Conservation (phyloP, 2,797 vertebrate genomes). For the Lepidocolaptes lacrymiger region DNA sequence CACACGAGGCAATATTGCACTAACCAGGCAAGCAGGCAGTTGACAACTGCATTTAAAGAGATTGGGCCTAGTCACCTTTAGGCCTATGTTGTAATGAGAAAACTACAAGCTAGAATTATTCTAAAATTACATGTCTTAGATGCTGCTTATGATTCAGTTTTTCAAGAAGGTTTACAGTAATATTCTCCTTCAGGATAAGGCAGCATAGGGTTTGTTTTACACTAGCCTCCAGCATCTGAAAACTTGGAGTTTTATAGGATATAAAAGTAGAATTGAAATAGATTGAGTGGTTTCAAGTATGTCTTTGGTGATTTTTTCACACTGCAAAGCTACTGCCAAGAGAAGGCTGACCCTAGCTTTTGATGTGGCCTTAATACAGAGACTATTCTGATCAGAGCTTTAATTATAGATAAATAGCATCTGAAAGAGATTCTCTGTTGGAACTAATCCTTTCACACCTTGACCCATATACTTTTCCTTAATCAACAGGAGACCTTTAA, state of each 20-base stretch:
- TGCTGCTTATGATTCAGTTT: neutral
- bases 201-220: neutral
- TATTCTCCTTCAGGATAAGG: neutral
- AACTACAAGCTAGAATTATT: neutral
- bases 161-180: neutral
- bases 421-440: neutral
- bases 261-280: neutral
- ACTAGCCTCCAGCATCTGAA: neutral
- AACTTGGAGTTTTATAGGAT: neutral
- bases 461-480: neutral
- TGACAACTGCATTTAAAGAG: neutral
- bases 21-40: neutral
- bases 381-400: neutral
- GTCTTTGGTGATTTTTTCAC: neutral
- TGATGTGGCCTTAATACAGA: neutral
- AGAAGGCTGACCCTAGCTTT: neutral
- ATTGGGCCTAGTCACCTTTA: neutral
- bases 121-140: neutral
- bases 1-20: neutral
- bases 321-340: neutral
- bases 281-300: neutral
- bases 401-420: neutral
- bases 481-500: neutral
- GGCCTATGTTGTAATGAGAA: neutral
- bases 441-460: conserved; percentile 13